These are phyloP conservation scores for Heterotis niloticus DNA, from an alignment of 2,113 vertebrate species.

Conservation along the genomic window DNA sequence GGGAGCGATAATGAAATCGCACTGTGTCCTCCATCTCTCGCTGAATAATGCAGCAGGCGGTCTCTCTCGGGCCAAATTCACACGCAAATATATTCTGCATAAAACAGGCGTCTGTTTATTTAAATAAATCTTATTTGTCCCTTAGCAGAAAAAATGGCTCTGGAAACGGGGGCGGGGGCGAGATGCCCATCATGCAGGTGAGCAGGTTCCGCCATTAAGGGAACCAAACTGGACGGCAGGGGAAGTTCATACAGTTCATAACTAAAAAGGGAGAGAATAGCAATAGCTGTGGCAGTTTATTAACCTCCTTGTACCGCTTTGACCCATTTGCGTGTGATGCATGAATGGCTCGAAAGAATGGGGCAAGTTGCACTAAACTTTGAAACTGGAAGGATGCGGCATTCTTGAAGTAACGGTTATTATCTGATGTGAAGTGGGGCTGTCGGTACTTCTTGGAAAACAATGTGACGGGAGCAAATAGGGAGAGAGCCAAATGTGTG, in stretches of 20 bases:
- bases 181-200: neutral
- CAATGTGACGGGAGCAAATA: neutral
- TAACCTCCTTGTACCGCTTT: conserved; percentile 11
- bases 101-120: too few species aligned
- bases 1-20: conserved; percentile 37
- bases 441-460: neutral
- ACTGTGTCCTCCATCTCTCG: conserved; percentile 55
- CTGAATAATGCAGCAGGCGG: conserved; percentile 58
- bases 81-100: too few species aligned
- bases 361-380: neutral
- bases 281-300: neutral
- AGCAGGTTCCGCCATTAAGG: too few species aligned
- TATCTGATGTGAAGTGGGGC: neutral
- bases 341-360: neutral
- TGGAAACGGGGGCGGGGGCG: neutral
- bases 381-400: neutral
- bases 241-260: neutral
- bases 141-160: neutral
- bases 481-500: too few species aligned
- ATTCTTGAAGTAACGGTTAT: neutral
- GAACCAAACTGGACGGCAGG: neutral
- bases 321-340: conserved; percentile 7
- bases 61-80: conserved; percentile 7
- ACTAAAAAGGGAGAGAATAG: neutral
- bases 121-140: neutral